phyloP scores from a whole-genome alignment of 1,140 invertebrate species.

The Conus ventricosus region DNA sequence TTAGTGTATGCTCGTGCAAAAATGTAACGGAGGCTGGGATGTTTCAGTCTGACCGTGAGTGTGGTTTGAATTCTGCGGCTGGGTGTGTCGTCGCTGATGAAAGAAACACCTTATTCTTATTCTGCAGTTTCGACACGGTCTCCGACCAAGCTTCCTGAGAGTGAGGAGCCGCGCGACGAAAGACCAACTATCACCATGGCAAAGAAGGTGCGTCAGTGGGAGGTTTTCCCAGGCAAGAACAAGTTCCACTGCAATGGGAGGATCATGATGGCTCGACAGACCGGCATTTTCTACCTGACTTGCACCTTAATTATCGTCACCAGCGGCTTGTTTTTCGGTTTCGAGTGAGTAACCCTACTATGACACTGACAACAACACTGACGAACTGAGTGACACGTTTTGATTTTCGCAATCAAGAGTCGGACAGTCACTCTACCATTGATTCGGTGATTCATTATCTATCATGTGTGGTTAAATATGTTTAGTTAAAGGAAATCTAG shows the following conservation, averaged over 20 bases:
- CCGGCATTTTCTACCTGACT: conserved; percentile 95
- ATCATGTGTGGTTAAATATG: too few relatives aligned
- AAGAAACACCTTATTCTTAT: conserved; percentile 57
- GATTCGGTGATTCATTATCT: too few relatives aligned
- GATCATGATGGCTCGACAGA: conserved; percentile 96
- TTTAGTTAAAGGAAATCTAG: too few relatives aligned
- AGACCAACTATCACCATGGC: conserved; percentile 52
- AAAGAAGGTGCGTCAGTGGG: conserved; percentile 80
- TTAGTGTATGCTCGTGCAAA: neutral
- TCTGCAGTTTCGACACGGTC: conserved; percentile 69
- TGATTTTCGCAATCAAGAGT: too few relatives aligned
- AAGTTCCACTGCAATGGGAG: conserved; percentile 97
- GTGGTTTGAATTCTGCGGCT: neutral
- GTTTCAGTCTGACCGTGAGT: neutral
- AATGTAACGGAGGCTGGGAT: conserved; percentile 24
- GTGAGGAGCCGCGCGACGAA: conserved; percentile 28
- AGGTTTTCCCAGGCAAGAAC: conserved; percentile 96
- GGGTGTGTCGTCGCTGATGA: conserved; percentile 51
- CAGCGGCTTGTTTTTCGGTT: conserved; percentile 94
- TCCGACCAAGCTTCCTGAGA: conserved; percentile 39
- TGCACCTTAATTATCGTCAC: conserved; percentile 94
- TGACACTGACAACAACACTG: neutral
- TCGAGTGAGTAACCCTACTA: conserved; percentile 86
- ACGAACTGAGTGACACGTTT: neutral
- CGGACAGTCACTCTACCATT: too few relatives aligned